A percentile compares a stretch with the other conserved stretches of the same genome.
Evolutionary conservation across 2,888 invertebrate species (phyloP).

Genomic region (Polymixis lichenea): DNA sequence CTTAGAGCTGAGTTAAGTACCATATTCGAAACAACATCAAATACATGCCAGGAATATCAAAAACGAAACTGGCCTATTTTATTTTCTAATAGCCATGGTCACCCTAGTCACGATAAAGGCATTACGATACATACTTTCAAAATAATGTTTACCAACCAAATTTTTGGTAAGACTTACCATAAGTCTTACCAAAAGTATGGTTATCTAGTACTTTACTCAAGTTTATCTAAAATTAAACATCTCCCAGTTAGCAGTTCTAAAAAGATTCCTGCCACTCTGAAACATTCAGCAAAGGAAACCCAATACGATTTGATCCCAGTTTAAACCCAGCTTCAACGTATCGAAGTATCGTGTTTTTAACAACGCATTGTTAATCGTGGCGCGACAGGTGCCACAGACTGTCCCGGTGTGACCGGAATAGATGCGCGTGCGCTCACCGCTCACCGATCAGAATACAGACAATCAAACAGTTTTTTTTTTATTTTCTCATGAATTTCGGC

Average conservation of each 20-base stretch:
- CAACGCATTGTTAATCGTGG: constrained; percentile 62
- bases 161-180: too few relatives aligned
- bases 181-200: background rate
- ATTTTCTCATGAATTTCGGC: constrained; percentile 38
- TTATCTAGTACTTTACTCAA: background rate
- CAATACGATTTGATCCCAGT: constrained; percentile 27
- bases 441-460: constrained; percentile 45
- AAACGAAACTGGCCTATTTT: background rate
- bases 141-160: background rate
- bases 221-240: background rate
- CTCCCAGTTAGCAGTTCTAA: constrained; percentile 10
- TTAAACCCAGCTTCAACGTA: constrained; percentile 32
- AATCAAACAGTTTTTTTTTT: constrained; percentile 55
- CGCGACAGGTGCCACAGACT: constrained; percentile 63
- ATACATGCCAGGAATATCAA: background rate
- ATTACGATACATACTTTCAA: too few relatives aligned
- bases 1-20: constrained; percentile 19
- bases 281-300: constrained; percentile 22
- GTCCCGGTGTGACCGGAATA: constrained; percentile 62
- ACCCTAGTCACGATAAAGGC: constrained; percentile 13
- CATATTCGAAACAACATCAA: background rate
- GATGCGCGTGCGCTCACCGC: constrained; percentile 54
- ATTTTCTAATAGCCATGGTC: constrained; percentile 20
- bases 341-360: constrained; percentile 62
- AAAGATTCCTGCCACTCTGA: background rate